A percentile compares a stretch with the other conserved stretches of the same genome.
phyloP scores from a whole-genome alignment of 1,140 invertebrate species.

The Globodera ellingtonae region DNA sequence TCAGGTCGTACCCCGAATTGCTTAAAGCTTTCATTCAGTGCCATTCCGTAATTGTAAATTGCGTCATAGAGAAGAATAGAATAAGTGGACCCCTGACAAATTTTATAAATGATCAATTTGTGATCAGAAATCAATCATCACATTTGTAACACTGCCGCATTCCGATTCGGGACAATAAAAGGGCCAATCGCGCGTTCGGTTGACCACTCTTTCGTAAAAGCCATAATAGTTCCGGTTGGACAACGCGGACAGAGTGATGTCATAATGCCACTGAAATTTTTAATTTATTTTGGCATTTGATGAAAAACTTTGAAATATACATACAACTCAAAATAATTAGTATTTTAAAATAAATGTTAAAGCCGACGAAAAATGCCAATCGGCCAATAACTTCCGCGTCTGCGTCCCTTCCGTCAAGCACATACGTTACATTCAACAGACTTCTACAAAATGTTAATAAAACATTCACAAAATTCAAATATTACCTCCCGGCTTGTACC shows the following conservation, averaged over 20 bases:
- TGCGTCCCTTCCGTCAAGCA: constrained; percentile 36
- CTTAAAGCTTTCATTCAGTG: background rate
- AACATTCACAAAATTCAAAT: too few relatives aligned
- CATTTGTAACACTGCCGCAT: constrained; percentile 10
- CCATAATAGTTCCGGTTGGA: constrained; percentile 17
- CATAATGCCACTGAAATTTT: constrained; percentile 9
- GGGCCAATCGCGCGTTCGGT: background rate
- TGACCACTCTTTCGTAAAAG: background rate
- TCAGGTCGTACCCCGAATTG: background rate
- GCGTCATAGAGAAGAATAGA: background rate
- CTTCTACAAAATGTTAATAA: too few relatives aligned
- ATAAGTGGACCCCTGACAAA: background rate
- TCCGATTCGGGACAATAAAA: constrained; percentile 30
- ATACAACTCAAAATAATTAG: too few relatives aligned
- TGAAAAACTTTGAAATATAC: too few relatives aligned
- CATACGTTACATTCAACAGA: too few relatives aligned
- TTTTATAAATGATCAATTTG: background rate
- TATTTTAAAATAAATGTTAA: background rate
- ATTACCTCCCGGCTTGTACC: too few relatives aligned
- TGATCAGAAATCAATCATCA: background rate
- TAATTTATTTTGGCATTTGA: background rate
- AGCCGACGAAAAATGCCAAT: constrained; percentile 38
- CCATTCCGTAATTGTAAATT: constrained; percentile 1
- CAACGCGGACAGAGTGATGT: constrained; percentile 19
- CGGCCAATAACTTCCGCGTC: constrained; percentile 39